A percentile compares a stretch with the other conserved stretches of the same genome.
phyloP scores from a whole-genome alignment of 1,140 invertebrate species.

The Globodera ellingtonae region DNA sequence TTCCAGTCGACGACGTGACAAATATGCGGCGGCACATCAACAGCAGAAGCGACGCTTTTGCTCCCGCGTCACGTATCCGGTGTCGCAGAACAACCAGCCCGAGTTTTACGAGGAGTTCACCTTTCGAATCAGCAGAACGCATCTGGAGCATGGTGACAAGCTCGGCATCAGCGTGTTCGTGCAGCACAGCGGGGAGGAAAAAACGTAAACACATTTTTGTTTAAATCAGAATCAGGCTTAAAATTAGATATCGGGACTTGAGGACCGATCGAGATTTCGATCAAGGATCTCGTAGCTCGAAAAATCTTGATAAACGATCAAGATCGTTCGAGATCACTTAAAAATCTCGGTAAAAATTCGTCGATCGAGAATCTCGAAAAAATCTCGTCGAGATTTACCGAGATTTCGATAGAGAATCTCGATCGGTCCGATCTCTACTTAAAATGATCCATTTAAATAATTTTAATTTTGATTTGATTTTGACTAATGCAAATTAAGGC shows the following conservation, averaged over 20 bases:
- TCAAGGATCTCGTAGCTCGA: no score
- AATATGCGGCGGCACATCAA: constrained; percentile 29
- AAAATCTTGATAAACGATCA: no score
- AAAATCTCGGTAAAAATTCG: no score
- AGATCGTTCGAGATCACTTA: no score
- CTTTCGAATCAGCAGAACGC: constrained; percentile 13
- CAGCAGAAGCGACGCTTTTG: background rate
- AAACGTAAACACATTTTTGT: constrained; percentile 3
- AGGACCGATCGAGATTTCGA: no score
- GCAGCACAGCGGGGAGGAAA: constrained; percentile 5
- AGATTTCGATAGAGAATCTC: no score
- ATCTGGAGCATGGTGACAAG: constrained; percentile 38
- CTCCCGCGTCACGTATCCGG: constrained; percentile 12
- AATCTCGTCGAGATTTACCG: no score
- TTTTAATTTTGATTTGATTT: constrained; percentile 10
- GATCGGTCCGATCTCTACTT: no score
- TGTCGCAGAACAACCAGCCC: constrained; percentile 32
- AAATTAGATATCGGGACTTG: no score
- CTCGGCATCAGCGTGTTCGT: constrained; percentile 35
- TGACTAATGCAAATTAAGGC: constrained; percentile 11
- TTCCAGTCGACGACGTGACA: constrained; percentile 35
- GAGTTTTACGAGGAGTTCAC: constrained; percentile 41
- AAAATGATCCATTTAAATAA: constrained; percentile 6
- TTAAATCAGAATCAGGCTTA: no score
- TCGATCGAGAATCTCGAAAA: no score